Base-by-base conservation (phyloP, 2,113 vertebrate genomes). In the Syrmaticus mikado region DNA sequence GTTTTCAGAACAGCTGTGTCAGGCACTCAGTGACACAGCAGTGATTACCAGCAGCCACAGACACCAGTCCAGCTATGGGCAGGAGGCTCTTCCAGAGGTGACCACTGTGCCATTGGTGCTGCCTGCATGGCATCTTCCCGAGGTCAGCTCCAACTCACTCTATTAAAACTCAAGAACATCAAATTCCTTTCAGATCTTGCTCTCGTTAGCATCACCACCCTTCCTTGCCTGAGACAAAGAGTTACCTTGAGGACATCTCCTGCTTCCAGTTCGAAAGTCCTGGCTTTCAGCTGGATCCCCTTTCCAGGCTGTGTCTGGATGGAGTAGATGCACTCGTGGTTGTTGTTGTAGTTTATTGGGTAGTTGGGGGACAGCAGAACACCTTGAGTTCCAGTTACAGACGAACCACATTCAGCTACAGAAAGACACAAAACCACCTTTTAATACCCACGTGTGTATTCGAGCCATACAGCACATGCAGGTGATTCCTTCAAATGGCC, bases 261-360 rank as follows among this genome's bases (percentile, higher is more conserved):
- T 28, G 98, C 98, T 73, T 99, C 98, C 90, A 99, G 98, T 61
- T 98, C 97, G 61, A 99, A 99, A 34, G 98, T 98, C 73, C 98
- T 98, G 79, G 99, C 99, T 94, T 98, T 98, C 45, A 99, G 98
- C 94, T 99, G 99, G 95, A 99, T 99, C 34, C 99, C 99, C 93
- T 99, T 99, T 21, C 99, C 99, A 1, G 99, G 98, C 96, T 99
- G 99, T 10, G 98, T 99, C 97, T 99, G 99, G 98, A 99, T 99
- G 96, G 99, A 99, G 98, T 99, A 99, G 98, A 99, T 99, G 97
- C 99, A 99, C 94, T 99, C 99, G 1, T 99, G 99, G 97, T 98
- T 98, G 98, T 99, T 99, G 97, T 97, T 98, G 92, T 99, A 99
- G 98, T 98, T 99, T 95, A 98, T 97, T 13, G 99, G 99, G 88